Evolutionary conservation across 2,113 vertebrate species (phyloP).

Genomic region (Argyrosomus japonicus): DNA sequence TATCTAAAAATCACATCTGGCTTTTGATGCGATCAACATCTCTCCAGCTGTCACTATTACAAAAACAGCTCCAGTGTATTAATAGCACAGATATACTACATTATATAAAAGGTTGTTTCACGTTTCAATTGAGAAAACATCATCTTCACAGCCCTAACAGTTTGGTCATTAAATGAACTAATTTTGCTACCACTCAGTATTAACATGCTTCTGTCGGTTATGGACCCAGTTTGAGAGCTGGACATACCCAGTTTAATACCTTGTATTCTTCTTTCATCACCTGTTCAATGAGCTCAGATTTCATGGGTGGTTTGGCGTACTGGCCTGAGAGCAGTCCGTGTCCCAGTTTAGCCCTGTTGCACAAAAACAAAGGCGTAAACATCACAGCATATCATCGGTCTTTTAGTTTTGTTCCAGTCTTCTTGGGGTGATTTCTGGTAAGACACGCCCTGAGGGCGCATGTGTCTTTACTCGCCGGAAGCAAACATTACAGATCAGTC

Average conservation of each 20-base stretch:
- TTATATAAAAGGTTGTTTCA: neutral
- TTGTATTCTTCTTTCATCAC: constrained; percentile 99
- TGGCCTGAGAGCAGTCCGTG: constrained; percentile 97
- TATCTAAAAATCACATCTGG: constrained; percentile 9
- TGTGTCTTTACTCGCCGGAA: neutral
- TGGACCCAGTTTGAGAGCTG: constrained; percentile 69
- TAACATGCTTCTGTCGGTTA: constrained; percentile 57
- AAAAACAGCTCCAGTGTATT: constrained; percentile 11
- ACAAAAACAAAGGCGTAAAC: constrained; percentile 49
- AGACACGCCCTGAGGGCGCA: neutral
- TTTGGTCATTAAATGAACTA: neutral
- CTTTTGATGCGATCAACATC: neutral
- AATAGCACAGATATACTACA: neutral
- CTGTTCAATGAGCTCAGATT: constrained; percentile 99
- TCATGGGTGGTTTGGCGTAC: constrained; percentile 95
- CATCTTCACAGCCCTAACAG: neutral
- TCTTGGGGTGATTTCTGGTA: neutral
- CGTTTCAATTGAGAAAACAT: constrained; percentile 18
- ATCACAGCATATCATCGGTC: neutral
- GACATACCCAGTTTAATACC: constrained; percentile 89
- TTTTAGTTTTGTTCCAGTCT: constrained; percentile 11
- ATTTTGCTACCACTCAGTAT: constrained; percentile 18
- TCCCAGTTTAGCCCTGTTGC: constrained; percentile 94
- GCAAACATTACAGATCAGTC: neutral
- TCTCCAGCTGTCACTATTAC: neutral